A percentile compares a stretch with the other conserved stretches of the same genome.
These are phyloP conservation scores for Poeciliopsis turneri DNA, from an alignment of 2,797 vertebrate species.

Conservation along the genomic window DNA sequence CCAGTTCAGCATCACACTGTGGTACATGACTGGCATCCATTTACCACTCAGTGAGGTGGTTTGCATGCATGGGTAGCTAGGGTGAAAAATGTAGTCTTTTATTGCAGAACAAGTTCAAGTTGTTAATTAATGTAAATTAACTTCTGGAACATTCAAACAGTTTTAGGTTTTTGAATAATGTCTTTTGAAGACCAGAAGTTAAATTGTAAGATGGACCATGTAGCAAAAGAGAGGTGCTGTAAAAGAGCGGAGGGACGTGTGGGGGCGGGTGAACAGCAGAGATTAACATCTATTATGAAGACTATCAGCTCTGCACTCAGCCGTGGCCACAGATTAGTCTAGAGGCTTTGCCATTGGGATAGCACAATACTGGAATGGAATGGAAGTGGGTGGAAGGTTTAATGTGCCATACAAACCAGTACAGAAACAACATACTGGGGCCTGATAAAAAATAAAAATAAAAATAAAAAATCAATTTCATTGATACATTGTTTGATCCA, in stretches of 20 bases:
- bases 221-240: not conserved
- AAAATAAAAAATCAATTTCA: not conserved
- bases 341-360: not conserved
- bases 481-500: not conserved
- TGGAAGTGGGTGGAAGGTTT: constrained; percentile 27
- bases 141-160: not conserved
- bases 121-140: not conserved
- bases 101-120: not conserved
- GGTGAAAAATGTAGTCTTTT: not conserved
- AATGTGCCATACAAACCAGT: constrained; percentile 17
- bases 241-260: not conserved
- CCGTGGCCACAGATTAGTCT: constrained; percentile 60
- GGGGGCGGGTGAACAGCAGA: not conserved
- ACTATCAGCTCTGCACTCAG: constrained; percentile 49
- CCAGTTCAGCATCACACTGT: constrained; percentile 57
- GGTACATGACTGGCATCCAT: constrained; percentile 37
- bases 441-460: not conserved
- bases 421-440: constrained; percentile 3
- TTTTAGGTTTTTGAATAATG: not conserved
- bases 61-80: not conserved
- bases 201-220: not conserved
- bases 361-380: constrained; percentile 28
- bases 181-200: not conserved
- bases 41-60: constrained; percentile 17
- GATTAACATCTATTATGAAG: constrained; percentile 61